These are phyloP conservation scores for Mercenaria mercenaria DNA, from an alignment of 1,140 invertebrate species.

Conservation along the genomic window DNA sequence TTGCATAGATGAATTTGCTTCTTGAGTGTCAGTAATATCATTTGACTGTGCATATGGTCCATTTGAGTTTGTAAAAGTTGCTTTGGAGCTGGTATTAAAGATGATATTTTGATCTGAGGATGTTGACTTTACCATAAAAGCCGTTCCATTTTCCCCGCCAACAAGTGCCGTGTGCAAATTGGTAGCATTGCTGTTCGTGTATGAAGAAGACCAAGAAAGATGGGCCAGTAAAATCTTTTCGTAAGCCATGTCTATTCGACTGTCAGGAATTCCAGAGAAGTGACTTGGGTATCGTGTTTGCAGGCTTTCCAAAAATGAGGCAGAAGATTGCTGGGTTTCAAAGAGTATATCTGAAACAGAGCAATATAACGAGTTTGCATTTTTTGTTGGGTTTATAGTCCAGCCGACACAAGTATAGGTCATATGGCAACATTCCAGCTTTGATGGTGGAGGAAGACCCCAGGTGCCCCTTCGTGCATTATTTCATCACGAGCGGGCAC, in stretches of 20 bases:
- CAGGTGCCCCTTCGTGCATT: no score
- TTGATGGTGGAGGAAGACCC: no score
- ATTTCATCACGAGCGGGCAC: no score
- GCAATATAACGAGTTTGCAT: neutral
- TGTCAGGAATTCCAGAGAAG: conserved; percentile 6
- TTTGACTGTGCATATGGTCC: neutral
- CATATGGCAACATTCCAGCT: no score
- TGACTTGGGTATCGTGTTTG: conserved; percentile 41
- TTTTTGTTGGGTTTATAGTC: no score
- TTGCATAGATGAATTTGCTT: conserved; percentile 11
- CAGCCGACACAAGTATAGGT: no score
- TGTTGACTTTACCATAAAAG: neutral
- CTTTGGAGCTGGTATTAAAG: neutral
- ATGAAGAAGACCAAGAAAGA: conserved; percentile 17
- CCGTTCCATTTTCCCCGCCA: neutral
- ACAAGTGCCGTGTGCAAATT: neutral
- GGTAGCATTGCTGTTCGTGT: neutral
- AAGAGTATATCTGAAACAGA: conserved; percentile 61
- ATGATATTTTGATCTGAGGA: neutral
- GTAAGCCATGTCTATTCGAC: conserved; percentile 33
- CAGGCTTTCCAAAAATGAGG: conserved; percentile 17
- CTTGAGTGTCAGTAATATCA: neutral
- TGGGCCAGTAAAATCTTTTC: conserved; percentile 35
- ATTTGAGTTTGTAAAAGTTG: neutral
- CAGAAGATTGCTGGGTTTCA: conserved; percentile 40